phyloP scores from a whole-genome alignment of 2,797 vertebrate species.

The Alauda arvensis region DNA sequence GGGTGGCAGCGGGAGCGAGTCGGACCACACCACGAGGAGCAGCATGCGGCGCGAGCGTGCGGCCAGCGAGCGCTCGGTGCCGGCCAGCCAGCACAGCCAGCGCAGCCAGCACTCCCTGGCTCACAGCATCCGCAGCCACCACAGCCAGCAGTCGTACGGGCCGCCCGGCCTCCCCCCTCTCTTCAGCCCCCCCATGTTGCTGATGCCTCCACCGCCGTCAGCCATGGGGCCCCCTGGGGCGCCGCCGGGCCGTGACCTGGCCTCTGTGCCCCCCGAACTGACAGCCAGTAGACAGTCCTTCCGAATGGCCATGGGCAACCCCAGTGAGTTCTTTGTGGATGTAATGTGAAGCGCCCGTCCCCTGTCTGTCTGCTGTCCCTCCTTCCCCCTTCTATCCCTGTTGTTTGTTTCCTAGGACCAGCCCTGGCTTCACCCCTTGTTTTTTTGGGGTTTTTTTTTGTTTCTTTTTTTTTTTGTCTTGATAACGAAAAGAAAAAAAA shows the following conservation, averaged over 20 bases:
- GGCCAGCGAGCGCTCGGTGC: constrained; percentile 76
- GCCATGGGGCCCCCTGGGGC: constrained; percentile 83
- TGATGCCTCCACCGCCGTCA: constrained; percentile 75
- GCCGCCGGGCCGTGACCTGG: constrained; percentile 86
- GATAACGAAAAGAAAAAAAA: constrained; percentile 56
- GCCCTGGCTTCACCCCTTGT: constrained; percentile 44
- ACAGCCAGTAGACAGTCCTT: constrained; percentile 94
- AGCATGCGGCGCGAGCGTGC: constrained; percentile 78
- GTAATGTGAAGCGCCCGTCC: constrained; percentile 86
- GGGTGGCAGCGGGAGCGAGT: constrained; percentile 84
- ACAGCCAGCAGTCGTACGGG: constrained; percentile 85
- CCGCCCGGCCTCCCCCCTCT: constrained; percentile 81
- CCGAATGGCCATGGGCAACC: constrained; percentile 94
- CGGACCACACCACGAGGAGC: constrained; percentile 83
- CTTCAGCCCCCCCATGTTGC: constrained; percentile 84
- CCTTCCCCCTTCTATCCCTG: background rate
- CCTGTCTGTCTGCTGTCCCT: constrained; percentile 50
- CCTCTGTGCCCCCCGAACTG: constrained; percentile 92
- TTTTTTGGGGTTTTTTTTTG: background rate
- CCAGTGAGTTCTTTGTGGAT: constrained; percentile 95
- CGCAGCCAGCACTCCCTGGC: constrained; percentile 83
- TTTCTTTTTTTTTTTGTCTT: constrained; percentile 35
- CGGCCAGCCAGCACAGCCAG: constrained; percentile 85
- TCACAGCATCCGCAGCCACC: constrained; percentile 85
- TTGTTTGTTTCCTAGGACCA: constrained; percentile 54